Percentiles rank a stretch among this genome's conserved stretches.
These are phyloP conservation scores for Eriocheir sinensis DNA, from an alignment of 1,140 invertebrate genomes.

Conservation along the genomic window DNA sequence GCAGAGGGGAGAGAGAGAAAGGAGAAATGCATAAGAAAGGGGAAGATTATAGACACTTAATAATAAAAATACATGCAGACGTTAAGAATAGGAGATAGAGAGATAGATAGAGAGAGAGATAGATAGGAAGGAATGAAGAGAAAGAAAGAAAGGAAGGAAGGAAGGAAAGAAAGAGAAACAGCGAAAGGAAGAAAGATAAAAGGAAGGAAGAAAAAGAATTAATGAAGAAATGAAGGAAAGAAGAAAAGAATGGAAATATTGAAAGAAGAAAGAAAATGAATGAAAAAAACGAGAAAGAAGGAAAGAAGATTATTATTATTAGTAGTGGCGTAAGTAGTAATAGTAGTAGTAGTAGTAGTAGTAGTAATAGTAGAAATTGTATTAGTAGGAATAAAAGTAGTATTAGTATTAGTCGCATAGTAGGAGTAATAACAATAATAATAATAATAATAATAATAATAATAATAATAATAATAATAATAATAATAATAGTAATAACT, in stretches of 20 bases:
- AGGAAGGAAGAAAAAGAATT: neutral
- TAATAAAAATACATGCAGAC: neutral
- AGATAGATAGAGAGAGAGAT: neutral
- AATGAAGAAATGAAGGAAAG: neutral
- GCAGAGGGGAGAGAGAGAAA: neutral
- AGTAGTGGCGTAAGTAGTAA: neutral
- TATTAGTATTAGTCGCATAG: no score
- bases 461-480: no score
- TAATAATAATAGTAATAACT: no score
- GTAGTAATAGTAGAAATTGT: neutral
- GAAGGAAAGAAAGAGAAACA: no score
- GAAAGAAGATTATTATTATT: neutral
- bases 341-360: constrained; percentile 23
- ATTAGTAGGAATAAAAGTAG: neutral
- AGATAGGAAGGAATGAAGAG: neutral
- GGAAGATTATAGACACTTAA: neutral
- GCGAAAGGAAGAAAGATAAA: neutral
- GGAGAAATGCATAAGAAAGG: neutral
- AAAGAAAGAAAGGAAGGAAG: neutral
- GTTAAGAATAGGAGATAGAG: neutral
- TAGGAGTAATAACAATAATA: no score
- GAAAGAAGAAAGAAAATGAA: neutral
- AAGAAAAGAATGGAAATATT: neutral
- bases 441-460: no score
- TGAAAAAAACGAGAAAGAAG: neutral